Percentiles rank a stretch among this genome's conserved stretches.
phyloP scores from a whole-genome alignment of 1,140 invertebrate species.

The Drosophila jambulina region DNA sequence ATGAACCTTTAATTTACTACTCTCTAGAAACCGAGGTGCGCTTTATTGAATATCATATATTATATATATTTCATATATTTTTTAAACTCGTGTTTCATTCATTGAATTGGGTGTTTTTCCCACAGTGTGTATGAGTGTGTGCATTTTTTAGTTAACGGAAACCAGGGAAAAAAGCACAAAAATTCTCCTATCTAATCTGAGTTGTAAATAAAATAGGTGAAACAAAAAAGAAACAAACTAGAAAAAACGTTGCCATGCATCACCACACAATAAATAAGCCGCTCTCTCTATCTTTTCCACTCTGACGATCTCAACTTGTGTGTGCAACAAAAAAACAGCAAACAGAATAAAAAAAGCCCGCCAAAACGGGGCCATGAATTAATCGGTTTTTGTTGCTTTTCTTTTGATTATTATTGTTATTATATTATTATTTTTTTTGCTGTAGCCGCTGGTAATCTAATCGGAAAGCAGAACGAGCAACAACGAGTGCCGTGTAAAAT shows the following conservation, averaged over 20 bases:
- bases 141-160: background rate
- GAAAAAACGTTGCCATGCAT: constrained; percentile 20
- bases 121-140: background rate
- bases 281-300: constrained; percentile 20
- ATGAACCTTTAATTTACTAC: background rate
- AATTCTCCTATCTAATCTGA: constrained; percentile 62
- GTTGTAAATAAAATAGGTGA: constrained; percentile 33
- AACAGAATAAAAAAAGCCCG: constrained; percentile 26
- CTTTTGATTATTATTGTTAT: constrained; percentile 11
- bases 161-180: background rate
- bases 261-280: constrained; percentile 7
- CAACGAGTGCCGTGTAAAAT: constrained; percentile 17
- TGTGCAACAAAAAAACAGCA: background rate
- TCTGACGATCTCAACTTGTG: constrained; percentile 17
- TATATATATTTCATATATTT: background rate
- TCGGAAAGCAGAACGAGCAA: constrained; percentile 29
- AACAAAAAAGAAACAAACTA: constrained; percentile 5
- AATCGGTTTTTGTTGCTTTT: constrained; percentile 14
- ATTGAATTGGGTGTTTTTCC: background rate
- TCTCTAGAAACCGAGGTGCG: background rate
- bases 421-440: constrained; percentile 13
- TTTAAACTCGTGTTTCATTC: background rate
- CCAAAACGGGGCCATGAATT: constrained; percentile 53
- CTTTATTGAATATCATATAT: background rate
- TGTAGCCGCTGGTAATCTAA: constrained; percentile 29